Evolutionary conservation across 2,888 invertebrate species (phyloP).

Genomic region (Orthosia gothica): DNA sequence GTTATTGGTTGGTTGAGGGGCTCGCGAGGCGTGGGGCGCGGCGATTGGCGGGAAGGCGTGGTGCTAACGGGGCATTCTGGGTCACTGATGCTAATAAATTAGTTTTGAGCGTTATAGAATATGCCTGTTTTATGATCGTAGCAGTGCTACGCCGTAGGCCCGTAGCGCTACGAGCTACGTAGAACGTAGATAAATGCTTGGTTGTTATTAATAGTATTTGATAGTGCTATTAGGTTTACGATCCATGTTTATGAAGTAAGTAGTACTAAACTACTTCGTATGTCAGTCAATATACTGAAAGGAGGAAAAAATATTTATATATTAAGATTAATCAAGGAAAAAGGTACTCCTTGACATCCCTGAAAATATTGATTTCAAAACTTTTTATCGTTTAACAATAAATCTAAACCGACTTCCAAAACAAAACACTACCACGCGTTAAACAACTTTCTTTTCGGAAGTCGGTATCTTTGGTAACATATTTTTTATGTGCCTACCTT

Average conservation of each 20-base stretch:
- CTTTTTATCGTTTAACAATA: too few relatives aligned
- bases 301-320: too few relatives aligned
- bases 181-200: conserved; percentile 53
- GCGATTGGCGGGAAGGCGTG: conserved; percentile 86
- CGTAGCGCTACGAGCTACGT: conserved; percentile 76
- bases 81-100: conserved; percentile 84
- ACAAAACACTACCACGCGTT: too few relatives aligned
- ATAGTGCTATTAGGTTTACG: neutral
- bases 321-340: neutral
- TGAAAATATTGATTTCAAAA: too few relatives aligned
- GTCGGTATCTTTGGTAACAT: too few relatives aligned
- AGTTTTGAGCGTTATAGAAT: conserved; percentile 80
- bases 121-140: conserved; percentile 76
- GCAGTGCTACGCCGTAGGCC: conserved; percentile 85
- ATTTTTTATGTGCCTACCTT: too few relatives aligned
- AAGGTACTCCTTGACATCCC: neutral
- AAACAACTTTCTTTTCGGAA: too few relatives aligned
- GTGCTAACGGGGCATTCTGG: conserved; percentile 74
- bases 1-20: conserved; percentile 88
- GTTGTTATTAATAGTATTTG: conserved; percentile 32
- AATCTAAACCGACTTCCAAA: too few relatives aligned
- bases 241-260: neutral
- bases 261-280: neutral
- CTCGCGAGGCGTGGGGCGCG: conserved; percentile 84
- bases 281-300: neutral